These are phyloP conservation scores for Volucella bombylans DNA, from an alignment of 2,888 invertebrate genomes.

Conservation along the genomic window DNA sequence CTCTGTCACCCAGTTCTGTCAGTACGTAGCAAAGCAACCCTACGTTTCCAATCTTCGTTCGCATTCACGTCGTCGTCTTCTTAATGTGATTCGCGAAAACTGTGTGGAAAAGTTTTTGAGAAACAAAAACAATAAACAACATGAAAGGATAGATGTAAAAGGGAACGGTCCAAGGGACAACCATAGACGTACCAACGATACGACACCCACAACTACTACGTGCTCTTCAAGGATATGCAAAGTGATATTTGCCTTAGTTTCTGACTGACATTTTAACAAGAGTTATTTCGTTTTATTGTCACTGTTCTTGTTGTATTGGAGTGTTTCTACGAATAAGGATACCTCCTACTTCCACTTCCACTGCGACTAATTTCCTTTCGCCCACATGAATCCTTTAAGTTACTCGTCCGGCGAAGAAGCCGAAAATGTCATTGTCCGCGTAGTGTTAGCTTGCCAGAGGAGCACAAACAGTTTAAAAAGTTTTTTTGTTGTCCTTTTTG, in stretches of 20 bases:
- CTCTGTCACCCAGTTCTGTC: slow-evolving; percentile 44
- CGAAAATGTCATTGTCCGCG: slow-evolving; percentile 71
- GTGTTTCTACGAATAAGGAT: neutral
- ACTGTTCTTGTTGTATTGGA: slow-evolving; percentile 8
- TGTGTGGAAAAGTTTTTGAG: slow-evolving; percentile 51
- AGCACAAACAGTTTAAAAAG: slow-evolving; percentile 58
- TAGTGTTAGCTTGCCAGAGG: slow-evolving; percentile 65
- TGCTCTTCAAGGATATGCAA: slow-evolving; percentile 63
- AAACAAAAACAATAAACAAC: slow-evolving; percentile 53
- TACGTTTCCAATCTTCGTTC: slow-evolving; percentile 3
- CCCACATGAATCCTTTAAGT: slow-evolving; percentile 35
- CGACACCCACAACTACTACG: slow-evolving; percentile 15
- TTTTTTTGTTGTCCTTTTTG: slow-evolving; percentile 49
- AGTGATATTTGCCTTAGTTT: slow-evolving; percentile 68
- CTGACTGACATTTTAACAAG: slow-evolving; percentile 65
- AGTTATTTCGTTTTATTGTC: slow-evolving; percentile 67
- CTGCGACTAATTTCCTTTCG: slow-evolving; percentile 15
- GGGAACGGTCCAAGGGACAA: too few species aligned
- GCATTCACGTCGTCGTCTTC: slow-evolving; percentile 18
- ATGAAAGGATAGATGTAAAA: neutral
- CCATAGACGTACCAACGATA: neutral
- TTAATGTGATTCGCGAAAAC: slow-evolving; percentile 30
- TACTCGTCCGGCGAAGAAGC: slow-evolving; percentile 53
- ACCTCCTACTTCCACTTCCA: neutral
- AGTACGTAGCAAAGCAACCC: slow-evolving; percentile 10